Evolutionary conservation across 2,888 invertebrate genomes (phyloP).

Genomic region (Torymus aiolomorphi): DNA sequence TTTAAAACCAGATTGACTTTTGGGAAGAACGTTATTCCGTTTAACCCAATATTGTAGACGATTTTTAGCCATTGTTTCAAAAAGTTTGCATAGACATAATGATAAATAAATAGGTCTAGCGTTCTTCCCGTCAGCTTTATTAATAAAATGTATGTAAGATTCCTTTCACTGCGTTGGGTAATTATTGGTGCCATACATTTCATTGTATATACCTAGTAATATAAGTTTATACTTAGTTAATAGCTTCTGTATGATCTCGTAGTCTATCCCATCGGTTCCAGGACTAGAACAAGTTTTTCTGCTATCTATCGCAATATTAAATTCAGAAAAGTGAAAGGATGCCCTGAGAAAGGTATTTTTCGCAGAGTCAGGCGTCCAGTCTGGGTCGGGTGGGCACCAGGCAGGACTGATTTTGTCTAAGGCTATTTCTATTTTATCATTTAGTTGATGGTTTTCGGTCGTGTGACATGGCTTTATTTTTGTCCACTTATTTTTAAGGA

Average conservation of each 20-base stretch:
- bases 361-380: background rate
- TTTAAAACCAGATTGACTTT: slow-evolving; percentile 21
- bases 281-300: too few species aligned
- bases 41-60: slow-evolving; percentile 29
- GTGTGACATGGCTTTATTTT: background rate
- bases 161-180: too few species aligned
- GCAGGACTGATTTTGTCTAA: background rate
- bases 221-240: too few species aligned
- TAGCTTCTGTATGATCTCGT: too few species aligned
- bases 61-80: slow-evolving; percentile 12
- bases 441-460: background rate
- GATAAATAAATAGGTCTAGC: too few species aligned
- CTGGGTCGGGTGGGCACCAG: background rate
- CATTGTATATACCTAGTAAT: too few species aligned
- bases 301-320: too few species aligned
- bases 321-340: background rate
- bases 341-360: background rate
- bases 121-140: too few species aligned
- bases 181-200: too few species aligned
- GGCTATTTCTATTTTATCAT: background rate
- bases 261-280: too few species aligned
- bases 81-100: too few species aligned
- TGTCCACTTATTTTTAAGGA: background rate
- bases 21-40: background rate
- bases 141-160: too few species aligned